Evolutionary conservation across 2,113 vertebrate species (phyloP).

Genomic region (Sebastes fasciatus): DNA sequence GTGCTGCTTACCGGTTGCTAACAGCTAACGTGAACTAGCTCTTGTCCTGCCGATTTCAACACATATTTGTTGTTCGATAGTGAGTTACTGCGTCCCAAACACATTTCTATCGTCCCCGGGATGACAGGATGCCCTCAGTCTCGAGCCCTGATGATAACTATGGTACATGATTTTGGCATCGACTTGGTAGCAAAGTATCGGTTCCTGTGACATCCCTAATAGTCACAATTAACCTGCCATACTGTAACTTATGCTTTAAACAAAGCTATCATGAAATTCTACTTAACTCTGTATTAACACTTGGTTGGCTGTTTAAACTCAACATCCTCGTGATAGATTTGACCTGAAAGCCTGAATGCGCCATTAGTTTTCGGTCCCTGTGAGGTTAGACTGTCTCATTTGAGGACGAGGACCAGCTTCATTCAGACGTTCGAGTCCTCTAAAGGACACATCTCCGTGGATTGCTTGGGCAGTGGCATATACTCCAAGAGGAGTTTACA

Average conservation of each 20-base stretch:
- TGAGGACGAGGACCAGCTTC: background rate
- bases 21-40: too few species aligned
- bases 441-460: background rate
- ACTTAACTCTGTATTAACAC: background rate
- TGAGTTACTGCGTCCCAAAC: too few species aligned
- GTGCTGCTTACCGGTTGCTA: too few species aligned
- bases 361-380: background rate
- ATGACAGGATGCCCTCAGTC: too few species aligned
- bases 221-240: background rate
- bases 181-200: too few species aligned
- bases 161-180: too few species aligned
- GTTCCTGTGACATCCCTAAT: too few species aligned
- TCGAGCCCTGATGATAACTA: too few species aligned
- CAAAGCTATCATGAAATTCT: background rate
- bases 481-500: background rate
- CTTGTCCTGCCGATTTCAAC: too few species aligned
- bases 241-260: background rate
- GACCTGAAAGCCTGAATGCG: background rate
- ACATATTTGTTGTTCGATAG: too few species aligned
- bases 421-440: background rate
- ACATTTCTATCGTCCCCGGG: too few species aligned
- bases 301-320: background rate
- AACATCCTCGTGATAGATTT: background rate
- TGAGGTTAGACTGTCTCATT: too few species aligned
- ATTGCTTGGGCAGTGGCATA: background rate